Conservation (phyloP, 2,888 invertebrate genomes). For the Boloria euphrosyne region DNA sequence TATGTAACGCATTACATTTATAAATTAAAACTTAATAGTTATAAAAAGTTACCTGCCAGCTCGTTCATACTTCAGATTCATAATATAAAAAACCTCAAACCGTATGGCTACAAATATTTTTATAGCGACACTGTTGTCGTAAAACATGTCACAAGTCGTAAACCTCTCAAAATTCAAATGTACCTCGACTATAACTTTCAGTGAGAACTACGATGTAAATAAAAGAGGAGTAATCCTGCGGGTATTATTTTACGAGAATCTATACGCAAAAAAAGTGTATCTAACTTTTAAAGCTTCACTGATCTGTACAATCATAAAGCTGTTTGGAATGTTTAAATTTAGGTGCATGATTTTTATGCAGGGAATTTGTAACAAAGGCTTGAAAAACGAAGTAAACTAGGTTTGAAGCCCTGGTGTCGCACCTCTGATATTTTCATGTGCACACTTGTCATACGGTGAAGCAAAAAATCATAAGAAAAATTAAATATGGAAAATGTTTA, state of each 20-base stretch:
- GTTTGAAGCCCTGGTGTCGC: too few species aligned
- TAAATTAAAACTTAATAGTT: too few species aligned
- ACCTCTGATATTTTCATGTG: too few species aligned
- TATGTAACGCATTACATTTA: too few species aligned
- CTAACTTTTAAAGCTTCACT: slow-evolving; percentile 12
- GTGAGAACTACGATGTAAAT: slow-evolving; percentile 19
- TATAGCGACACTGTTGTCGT: slow-evolving; percentile 22
- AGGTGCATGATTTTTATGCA: not conserved
- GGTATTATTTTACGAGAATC: slow-evolving; percentile 22
- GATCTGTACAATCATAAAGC: slow-evolving; percentile 11
- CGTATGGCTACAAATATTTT: slow-evolving; percentile 5
- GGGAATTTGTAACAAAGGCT: too few species aligned
- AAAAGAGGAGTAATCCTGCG: slow-evolving; percentile 20
- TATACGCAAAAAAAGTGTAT: slow-evolving; percentile 13
- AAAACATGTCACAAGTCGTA: slow-evolving; percentile 30
- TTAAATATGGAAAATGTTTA: too few species aligned
- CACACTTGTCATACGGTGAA: too few species aligned
- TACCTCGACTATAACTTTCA: slow-evolving; percentile 13
- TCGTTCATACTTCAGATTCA: not conserved
- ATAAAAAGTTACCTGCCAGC: too few species aligned
- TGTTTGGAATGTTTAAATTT: not conserved
- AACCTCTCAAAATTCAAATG: slow-evolving; percentile 32
- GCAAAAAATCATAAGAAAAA: too few species aligned
- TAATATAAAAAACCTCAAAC: slow-evolving; percentile 9
- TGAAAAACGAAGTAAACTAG: too few species aligned